Conservation (phyloP, 1,140 invertebrate genomes). For the Chionoecetes opilio region DNA sequence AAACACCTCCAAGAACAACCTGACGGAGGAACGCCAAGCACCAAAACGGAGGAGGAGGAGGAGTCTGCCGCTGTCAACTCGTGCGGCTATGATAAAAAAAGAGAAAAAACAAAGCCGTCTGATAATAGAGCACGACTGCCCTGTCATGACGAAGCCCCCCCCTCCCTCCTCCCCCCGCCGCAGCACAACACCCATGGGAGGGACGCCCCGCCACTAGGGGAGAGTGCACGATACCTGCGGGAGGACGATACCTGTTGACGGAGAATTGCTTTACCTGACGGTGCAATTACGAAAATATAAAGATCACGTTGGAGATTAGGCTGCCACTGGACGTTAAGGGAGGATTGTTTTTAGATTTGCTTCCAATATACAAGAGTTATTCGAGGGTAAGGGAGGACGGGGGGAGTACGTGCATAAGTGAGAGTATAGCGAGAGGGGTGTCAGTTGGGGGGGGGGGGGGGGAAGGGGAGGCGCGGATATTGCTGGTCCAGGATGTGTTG, state of each 20-base stretch:
- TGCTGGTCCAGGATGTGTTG: not conserved
- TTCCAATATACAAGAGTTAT: not conserved
- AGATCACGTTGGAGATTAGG: not conserved
- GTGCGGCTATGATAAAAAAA: not conserved
- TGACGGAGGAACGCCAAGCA: not conserved
- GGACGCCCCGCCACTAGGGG: no score
- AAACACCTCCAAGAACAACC: not conserved
- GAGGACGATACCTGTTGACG: slow-evolving; percentile 3
- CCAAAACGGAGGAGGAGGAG: not conserved
- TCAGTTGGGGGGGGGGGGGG: not conserved
- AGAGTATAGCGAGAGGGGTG: not conserved
- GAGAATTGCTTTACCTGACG: not conserved
- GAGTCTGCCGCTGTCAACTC: not conserved
- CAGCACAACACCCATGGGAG: not conserved
- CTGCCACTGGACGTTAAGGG: not conserved
- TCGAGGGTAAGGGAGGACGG: not conserved
- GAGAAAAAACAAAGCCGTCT: not conserved
- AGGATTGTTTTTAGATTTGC: not conserved
- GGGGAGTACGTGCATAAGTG: not conserved
- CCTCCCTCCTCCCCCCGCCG: not conserved
- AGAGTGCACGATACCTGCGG: no score
- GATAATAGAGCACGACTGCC: slow-evolving; percentile 8
- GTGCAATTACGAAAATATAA: not conserved
- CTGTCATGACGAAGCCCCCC: not conserved
- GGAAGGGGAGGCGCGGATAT: not conserved